Conservation (phyloP, 2,797 vertebrate genomes). For the Steatocranus sp. region DNA sequence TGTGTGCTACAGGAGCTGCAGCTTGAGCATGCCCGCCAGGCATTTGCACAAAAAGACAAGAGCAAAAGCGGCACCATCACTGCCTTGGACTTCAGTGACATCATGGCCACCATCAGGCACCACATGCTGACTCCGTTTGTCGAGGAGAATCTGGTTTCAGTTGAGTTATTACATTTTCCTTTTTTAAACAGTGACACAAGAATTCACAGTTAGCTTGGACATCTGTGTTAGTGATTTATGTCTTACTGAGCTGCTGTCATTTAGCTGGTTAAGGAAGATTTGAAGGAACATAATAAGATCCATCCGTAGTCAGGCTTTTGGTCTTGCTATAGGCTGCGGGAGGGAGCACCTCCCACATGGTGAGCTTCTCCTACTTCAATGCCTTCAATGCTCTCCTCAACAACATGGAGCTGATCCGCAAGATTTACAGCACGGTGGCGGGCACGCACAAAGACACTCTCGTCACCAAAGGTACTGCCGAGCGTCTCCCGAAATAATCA, state of each 20-base stretch:
- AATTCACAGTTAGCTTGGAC: not conserved
- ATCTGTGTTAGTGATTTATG: not conserved
- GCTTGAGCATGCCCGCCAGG: slow-evolving; percentile 92
- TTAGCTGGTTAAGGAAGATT: not conserved
- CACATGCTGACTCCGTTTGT: slow-evolving; percentile 96
- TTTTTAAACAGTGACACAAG: not conserved
- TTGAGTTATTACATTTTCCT: slow-evolving; percentile 31
- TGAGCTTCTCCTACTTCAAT: slow-evolving; percentile 99
- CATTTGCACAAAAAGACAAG: slow-evolving; percentile 93
- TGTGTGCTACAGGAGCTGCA: slow-evolving; percentile 84
- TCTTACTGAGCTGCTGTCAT: not conserved
- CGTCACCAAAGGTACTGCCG: slow-evolving; percentile 89
- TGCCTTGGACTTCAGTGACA: slow-evolving; percentile 93
- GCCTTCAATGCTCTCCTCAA: slow-evolving; percentile 97
- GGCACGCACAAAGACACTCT: slow-evolving; percentile 86
- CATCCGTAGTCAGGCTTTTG: not conserved
- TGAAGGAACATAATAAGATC: not conserved
- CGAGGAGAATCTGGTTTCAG: slow-evolving; percentile 97
- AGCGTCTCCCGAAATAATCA: not conserved
- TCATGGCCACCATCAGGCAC: slow-evolving; percentile 96
- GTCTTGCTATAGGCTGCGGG: slow-evolving; percentile 83
- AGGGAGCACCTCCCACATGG: slow-evolving; percentile 91
- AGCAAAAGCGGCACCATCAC: slow-evolving; percentile 90
- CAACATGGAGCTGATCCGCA: slow-evolving; percentile 97
- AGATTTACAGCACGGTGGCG: slow-evolving; percentile 95